phyloP scores from a whole-genome alignment of 1,140 invertebrate genomes.

The Pseudomyrmex flavicornis region DNA sequence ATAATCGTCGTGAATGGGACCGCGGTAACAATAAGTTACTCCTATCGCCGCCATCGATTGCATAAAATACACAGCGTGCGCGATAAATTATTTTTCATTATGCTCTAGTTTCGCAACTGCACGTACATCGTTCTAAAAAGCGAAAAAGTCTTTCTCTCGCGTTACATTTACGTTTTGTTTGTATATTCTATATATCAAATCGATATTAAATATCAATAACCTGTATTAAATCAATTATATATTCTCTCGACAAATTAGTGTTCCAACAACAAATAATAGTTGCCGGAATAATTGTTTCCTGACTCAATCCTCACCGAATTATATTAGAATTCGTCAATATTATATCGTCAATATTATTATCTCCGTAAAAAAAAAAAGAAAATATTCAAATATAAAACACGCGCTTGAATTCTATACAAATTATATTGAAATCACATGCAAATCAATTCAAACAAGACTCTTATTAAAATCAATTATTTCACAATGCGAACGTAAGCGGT shows the following conservation, averaged over 20 bases:
- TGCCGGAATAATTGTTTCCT: background rate
- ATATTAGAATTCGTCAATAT: too few relatives aligned
- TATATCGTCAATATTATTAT: too few relatives aligned
- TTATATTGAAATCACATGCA: too few relatives aligned
- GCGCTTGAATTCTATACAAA: too few relatives aligned
- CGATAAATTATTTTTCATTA: slow-evolving; percentile 61
- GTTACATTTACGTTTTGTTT: background rate
- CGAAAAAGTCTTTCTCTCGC: slow-evolving; percentile 1
- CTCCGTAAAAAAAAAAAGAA: too few relatives aligned
- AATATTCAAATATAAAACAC: too few relatives aligned
- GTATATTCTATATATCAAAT: slow-evolving; percentile 5
- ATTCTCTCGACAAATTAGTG: slow-evolving; percentile 13
- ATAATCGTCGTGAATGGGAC: slow-evolving; percentile 55
- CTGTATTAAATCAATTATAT: background rate
- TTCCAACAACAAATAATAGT: background rate
- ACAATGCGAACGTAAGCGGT: background rate
- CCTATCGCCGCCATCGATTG: slow-evolving; percentile 14
- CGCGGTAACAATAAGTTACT: slow-evolving; percentile 20
- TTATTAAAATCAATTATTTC: background rate
- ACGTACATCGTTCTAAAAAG: background rate
- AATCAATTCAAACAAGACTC: too few relatives aligned
- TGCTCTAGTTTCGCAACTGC: slow-evolving; percentile 17
- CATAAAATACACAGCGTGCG: slow-evolving; percentile 16
- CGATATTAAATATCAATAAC: background rate
- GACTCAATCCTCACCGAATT: too few relatives aligned